Conservation (phyloP, 2,888 invertebrate genomes). For the Metalampra italica region DNA sequence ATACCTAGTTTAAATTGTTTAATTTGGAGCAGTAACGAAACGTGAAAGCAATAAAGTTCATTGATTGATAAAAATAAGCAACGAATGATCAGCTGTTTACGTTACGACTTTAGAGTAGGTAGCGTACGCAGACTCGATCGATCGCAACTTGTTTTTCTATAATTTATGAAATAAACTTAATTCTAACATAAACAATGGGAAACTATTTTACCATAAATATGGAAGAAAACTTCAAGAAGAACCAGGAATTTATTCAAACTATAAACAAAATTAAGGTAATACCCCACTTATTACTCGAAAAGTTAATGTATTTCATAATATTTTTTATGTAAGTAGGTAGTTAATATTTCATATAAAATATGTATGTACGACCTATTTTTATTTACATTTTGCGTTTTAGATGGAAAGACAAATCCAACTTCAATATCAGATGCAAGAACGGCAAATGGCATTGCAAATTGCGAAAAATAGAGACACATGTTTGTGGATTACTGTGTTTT, state of each 20-base stretch:
- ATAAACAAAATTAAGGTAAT: conserved; percentile 82
- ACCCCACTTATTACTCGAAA: too few species aligned
- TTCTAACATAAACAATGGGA: conserved; percentile 77
- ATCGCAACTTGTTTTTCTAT: background rate
- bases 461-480: conserved; percentile 85
- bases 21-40: background rate
- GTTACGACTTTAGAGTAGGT: background rate
- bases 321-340: too few species aligned
- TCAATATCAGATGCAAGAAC: conserved; percentile 87
- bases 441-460: conserved; percentile 84
- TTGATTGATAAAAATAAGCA: background rate
- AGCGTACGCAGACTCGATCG: background rate
- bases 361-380: too few species aligned
- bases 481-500: conserved; percentile 85
- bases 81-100: background rate
- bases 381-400: conserved; percentile 44
- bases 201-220: conserved; percentile 77
- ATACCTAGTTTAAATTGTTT: background rate
- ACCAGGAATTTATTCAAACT: conserved; percentile 83
- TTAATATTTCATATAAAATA: too few species aligned
- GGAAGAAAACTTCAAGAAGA: conserved; percentile 83
- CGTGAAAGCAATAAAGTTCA: background rate
- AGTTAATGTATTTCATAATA: too few species aligned
- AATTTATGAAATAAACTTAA: background rate
- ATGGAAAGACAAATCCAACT: conserved; percentile 89